Percentiles rank a stretch among this genome's conserved stretches.
Evolutionary conservation across 2,888 invertebrate genomes (phyloP).

Genomic region (Xylocampa areola): DNA sequence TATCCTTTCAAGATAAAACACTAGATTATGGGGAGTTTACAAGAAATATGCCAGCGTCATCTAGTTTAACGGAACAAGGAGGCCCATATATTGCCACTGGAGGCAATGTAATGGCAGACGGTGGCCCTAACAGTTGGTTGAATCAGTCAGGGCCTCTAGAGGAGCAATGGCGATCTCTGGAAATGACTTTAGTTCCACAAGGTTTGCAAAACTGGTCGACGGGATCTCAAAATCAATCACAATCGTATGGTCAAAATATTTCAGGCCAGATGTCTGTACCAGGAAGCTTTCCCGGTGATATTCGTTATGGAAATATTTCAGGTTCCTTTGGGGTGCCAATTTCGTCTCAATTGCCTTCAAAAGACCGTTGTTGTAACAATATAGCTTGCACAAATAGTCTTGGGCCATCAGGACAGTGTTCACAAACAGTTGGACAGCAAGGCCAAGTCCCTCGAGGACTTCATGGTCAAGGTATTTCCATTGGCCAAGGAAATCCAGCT

Average conservation of each 20-base stretch:
- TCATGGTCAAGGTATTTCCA: neutral
- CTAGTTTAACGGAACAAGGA: conserved; percentile 54
- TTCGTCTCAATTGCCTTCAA: conserved; percentile 3
- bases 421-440: neutral
- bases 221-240: neutral
- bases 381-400: neutral
- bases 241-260: conserved; percentile 6
- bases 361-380: conserved; percentile 23
- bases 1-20: conserved; percentile 60
- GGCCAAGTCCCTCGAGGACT: neutral
- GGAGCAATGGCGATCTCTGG: conserved; percentile 40
- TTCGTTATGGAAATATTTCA: neutral
- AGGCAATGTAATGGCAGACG: conserved; percentile 23
- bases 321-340: neutral
- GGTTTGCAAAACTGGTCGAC: conserved; percentile 17
- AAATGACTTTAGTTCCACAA: conserved; percentile 21
- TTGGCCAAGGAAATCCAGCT: conserved; percentile 1
- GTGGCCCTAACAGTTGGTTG: conserved; percentile 9
- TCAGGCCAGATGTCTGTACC: neutral
- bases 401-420: neutral
- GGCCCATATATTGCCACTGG: conserved; percentile 47
- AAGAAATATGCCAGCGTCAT: conserved; percentile 59
- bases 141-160: conserved; percentile 8
- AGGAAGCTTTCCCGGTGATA: neutral
- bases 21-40: conserved; percentile 64